Percentiles rank a stretch among this genome's conserved stretches.
phyloP scores from a whole-genome alignment of 2,888 invertebrate species.

The Pterostichus madidus region DNA sequence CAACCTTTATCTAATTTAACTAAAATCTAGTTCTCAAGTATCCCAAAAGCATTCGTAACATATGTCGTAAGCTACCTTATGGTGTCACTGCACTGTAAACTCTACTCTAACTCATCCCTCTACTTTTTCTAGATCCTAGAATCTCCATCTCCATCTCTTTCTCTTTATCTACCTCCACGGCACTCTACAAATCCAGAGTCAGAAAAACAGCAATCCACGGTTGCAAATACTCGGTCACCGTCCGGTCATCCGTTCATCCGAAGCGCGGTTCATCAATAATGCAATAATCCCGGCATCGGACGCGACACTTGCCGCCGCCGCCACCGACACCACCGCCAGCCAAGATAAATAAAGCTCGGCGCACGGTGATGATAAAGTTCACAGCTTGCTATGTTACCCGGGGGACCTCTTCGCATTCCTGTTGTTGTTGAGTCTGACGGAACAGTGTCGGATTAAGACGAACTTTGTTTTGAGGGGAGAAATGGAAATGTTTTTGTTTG shows the following conservation, averaged over 20 bases:
- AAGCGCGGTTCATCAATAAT: slow-evolving; percentile 19
- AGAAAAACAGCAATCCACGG: not conserved
- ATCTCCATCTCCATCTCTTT: not conserved
- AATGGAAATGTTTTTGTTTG: too few species aligned
- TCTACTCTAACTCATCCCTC: too few species aligned
- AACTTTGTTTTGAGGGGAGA: not conserved
- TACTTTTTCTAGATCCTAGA: too few species aligned
- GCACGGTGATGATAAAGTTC: slow-evolving; percentile 54
- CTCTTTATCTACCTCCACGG: not conserved
- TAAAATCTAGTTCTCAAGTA: too few species aligned
- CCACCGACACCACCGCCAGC: not conserved
- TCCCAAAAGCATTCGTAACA: too few species aligned
- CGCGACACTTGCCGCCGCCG: not conserved
- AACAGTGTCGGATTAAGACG: slow-evolving; percentile 18
- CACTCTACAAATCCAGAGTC: slow-evolving; percentile 1
- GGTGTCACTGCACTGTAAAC: too few species aligned
- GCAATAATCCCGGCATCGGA: slow-evolving; percentile 3
- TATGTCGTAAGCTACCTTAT: too few species aligned
- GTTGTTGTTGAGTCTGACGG: slow-evolving; percentile 7
- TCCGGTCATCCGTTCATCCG: not conserved
- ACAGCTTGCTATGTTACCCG: slow-evolving; percentile 49
- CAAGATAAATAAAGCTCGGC: slow-evolving; percentile 51
- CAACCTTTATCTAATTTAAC: too few species aligned
- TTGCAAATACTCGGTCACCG: not conserved
- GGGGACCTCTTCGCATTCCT: slow-evolving; percentile 50